Percentiles rank a stretch among this genome's conserved stretches.
Evolutionary conservation across 2,113 vertebrate genomes (phyloP).

Genomic region (Elachura formosa): DNA sequence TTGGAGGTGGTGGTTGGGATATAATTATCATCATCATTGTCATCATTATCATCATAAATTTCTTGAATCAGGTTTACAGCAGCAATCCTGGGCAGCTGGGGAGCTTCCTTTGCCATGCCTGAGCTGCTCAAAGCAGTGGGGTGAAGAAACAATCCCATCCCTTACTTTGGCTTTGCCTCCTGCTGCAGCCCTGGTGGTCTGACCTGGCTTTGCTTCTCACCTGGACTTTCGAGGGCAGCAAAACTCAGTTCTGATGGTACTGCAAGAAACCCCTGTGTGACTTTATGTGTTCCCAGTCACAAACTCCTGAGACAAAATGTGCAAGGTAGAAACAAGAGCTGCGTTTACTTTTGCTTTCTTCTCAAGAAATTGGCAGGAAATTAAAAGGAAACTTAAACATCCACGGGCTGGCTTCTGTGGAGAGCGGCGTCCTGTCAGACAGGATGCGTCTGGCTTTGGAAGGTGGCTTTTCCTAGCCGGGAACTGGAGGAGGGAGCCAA

Average conservation of each 20-base stretch:
- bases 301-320: not conserved
- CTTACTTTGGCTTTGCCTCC: not conserved
- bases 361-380: constrained; percentile 39
- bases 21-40: not conserved
- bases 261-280: not conserved
- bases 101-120: not conserved
- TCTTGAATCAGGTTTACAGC: not conserved
- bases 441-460: not conserved
- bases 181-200: accelerated
- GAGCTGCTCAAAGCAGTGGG: accelerated
- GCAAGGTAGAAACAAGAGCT: not conserved
- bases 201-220: not conserved
- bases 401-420: not conserved
- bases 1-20: not conserved
- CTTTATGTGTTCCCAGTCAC: not conserved
- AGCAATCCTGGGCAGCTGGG: not conserved
- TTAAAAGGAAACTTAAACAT: constrained; percentile 22
- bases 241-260: not conserved
- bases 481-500: not conserved
- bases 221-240: not conserved
- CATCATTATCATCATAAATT: not conserved
- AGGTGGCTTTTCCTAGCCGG: not conserved
- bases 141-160: not conserved
- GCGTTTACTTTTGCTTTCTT: not conserved
- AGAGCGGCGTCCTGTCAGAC: constrained; percentile 10